These are phyloP conservation scores for Aricia agestis DNA, from an alignment of 1,140 invertebrate species.

Conservation along the genomic window DNA sequence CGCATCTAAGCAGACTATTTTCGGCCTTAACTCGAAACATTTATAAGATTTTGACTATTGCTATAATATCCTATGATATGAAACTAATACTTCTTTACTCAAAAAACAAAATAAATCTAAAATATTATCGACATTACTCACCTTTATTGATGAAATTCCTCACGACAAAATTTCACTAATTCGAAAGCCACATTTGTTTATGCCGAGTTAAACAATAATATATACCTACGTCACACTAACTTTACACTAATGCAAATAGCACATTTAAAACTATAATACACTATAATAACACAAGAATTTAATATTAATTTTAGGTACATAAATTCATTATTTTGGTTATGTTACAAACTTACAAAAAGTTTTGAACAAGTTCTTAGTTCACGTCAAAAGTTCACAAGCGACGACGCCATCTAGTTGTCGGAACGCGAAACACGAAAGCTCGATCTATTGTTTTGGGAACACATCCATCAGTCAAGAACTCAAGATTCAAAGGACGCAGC, in stretches of 20 bases:
- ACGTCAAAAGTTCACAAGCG: slow-evolving; percentile 71
- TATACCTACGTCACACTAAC: not conserved
- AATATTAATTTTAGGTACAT: slow-evolving; percentile 6
- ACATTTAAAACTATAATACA: not conserved
- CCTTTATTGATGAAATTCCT: slow-evolving; percentile 9
- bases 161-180: slow-evolving; percentile 7
- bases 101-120: not conserved
- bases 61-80: not conserved
- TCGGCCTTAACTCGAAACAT: not conserved
- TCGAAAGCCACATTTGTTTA: slow-evolving; percentile 12
- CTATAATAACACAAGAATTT: slow-evolving; percentile 5
- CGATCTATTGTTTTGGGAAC: slow-evolving; percentile 45
- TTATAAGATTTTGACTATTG: not conserved
- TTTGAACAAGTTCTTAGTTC: slow-evolving; percentile 71
- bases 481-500: slow-evolving; percentile 36
- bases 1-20: not conserved
- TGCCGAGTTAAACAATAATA: not conserved
- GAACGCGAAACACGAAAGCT: slow-evolving; percentile 57
- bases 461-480: slow-evolving; percentile 46
- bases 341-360: slow-evolving; percentile 67
- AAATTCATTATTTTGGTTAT: slow-evolving; percentile 64
- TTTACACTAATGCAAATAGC: not conserved
- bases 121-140: not conserved
- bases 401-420: slow-evolving; percentile 55
- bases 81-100: not conserved